phyloP scores from a whole-genome alignment of 2,797 vertebrate genomes.

The Ptychobarbus kaznakovi region DNA sequence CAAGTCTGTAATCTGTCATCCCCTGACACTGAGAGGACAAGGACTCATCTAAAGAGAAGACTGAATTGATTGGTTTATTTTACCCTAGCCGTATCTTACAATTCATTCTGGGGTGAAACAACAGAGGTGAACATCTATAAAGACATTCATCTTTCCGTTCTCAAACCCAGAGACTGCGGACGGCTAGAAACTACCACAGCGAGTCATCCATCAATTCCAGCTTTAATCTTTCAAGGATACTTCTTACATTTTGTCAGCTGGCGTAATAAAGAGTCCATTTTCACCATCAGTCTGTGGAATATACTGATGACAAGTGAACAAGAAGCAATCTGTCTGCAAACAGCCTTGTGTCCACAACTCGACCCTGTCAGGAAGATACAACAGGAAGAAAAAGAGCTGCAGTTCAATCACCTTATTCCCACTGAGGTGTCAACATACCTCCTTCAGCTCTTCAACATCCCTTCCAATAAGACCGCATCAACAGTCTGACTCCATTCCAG shows the following conservation, averaged over 20 bases:
- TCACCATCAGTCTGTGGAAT: conserved; percentile 18
- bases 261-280: conserved; percentile 7
- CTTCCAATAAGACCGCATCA: conserved; percentile 1
- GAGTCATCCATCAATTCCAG: neutral
- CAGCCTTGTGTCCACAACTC: conserved; percentile 12
- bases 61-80: conserved; percentile 30
- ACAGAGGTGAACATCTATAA: conserved; percentile 23
- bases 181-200: neutral
- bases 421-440: conserved; percentile 37
- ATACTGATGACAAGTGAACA: conserved; percentile 16
- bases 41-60: neutral
- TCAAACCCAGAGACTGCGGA: conserved; percentile 5
- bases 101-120: neutral
- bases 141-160: neutral
- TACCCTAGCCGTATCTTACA: neutral
- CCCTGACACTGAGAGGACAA: neutral
- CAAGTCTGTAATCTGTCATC: neutral
- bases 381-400: neutral
- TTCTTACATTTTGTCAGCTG: neutral
- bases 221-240: neutral
- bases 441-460: conserved; percentile 5
- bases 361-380: conserved; percentile 2
- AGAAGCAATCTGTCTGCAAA: conserved; percentile 24
- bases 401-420: conserved; percentile 1
- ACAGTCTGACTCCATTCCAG: conserved; percentile 25